Conservation (phyloP, 2,113 vertebrate species). For the Pseudolaguvia tuberculata region DNA sequence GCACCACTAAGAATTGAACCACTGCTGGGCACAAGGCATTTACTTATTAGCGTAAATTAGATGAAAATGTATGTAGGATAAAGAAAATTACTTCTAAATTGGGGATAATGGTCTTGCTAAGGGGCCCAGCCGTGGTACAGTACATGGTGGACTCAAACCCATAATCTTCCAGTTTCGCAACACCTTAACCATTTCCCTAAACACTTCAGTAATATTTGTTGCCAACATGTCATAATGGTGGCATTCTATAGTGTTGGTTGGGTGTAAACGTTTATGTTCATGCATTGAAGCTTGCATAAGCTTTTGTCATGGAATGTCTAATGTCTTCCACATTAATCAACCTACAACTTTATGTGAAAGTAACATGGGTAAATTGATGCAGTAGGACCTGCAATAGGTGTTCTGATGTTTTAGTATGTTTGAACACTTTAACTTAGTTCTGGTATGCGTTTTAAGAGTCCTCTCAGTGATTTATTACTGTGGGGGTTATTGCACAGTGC, state of each 20-base stretch:
- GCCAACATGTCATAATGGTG: not conserved
- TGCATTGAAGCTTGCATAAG: too few species aligned
- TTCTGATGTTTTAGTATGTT: not conserved
- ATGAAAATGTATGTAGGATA: too few species aligned
- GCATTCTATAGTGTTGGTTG: not conserved
- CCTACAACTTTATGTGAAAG: not conserved
- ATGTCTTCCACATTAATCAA: not conserved
- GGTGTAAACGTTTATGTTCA: not conserved
- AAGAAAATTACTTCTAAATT: too few species aligned
- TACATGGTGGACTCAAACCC: too few species aligned
- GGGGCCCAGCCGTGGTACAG: too few species aligned
- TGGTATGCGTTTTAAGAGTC: constrained; percentile 16
- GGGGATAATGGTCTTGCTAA: too few species aligned
- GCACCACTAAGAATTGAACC: too few species aligned
- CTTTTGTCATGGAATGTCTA: not conserved
- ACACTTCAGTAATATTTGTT: too few species aligned
- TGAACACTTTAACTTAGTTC: not conserved
- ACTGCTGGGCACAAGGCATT: too few species aligned
- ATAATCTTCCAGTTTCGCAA: too few species aligned
- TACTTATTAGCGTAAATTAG: too few species aligned
- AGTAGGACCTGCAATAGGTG: not conserved
- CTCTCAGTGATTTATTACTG: constrained; percentile 17
- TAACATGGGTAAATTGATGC: not conserved
- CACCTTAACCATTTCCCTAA: too few species aligned
- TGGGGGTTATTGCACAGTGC: constrained; percentile 15